Percentiles rank a stretch among this genome's conserved stretches.
Conservation (phyloP, 2,888 invertebrate species). For the Helobdella robusta region DNA sequence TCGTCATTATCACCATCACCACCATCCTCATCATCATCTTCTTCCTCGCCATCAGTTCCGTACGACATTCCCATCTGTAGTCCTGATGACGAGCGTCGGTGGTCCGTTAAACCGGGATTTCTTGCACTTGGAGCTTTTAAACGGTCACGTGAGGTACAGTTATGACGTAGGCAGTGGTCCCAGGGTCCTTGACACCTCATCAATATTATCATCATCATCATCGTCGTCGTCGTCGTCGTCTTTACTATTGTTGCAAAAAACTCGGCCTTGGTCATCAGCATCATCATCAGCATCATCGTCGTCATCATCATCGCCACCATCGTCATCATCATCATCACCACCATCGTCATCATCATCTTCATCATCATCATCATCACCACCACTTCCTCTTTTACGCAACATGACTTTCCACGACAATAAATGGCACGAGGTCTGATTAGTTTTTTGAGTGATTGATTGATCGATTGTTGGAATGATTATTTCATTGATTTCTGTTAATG, state of each 20-base stretch:
- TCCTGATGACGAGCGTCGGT: too few species aligned
- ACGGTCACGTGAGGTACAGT: slow-evolving; percentile 79
- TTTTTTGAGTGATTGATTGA: too few species aligned
- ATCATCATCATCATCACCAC: slow-evolving; percentile 19
- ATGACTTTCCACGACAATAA: slow-evolving; percentile 82
- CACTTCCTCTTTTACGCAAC: slow-evolving; percentile 48
- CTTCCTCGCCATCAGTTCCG: too few species aligned
- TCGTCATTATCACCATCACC: too few species aligned
- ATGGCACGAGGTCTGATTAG: slow-evolving; percentile 86
- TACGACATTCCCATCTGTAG: too few species aligned
- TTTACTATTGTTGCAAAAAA: not conserved
- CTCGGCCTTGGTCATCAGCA: too few species aligned
- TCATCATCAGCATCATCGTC: not conserved
- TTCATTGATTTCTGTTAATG: too few species aligned
- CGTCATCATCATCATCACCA: slow-evolving; percentile 23
- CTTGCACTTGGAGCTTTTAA: slow-evolving; percentile 76
- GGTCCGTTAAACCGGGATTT: slow-evolving; percentile 60
- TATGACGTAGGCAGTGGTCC: slow-evolving; percentile 86
- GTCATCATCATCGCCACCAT: slow-evolving; percentile 17
- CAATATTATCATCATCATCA: not conserved
- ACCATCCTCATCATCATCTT: too few species aligned
- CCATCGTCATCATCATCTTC: slow-evolving; percentile 24
- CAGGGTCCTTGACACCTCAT: slow-evolving; percentile 54
- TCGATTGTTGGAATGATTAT: too few species aligned
- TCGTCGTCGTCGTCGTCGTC: slow-evolving; percentile 12